Evolutionary conservation across 1,140 invertebrate species (phyloP), one percentile per base, ranked within the genome.

Genomic region (Drosophila lacertosa): DNA sequence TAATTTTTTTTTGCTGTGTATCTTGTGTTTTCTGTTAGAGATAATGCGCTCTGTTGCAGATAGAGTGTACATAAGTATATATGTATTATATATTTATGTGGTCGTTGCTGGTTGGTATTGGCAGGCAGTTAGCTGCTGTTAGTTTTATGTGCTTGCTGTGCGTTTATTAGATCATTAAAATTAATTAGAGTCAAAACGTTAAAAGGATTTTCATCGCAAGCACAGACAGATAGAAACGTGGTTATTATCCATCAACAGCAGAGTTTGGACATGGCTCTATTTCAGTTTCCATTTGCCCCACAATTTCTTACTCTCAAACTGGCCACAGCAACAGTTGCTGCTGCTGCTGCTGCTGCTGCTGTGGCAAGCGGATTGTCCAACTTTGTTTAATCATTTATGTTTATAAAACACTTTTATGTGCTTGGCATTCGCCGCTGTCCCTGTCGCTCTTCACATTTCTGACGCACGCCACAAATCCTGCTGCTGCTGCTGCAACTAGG

Each of bases 101-200:
- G 33, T 58, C 10, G 29, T 11, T 16, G 18, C 58, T 60, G 62
- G 37, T 18, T 29, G 45, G 60, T 70, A 83, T 77, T 76, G 63
- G 72, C 54, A 64, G 64, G 60, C 69, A 58, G 74, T 76, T 60
- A 32, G 57, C 55, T 33, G 35, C 60, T 37, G 16, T 60, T 42
- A 65, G 59, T 74, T 73, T 55, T 64, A 51, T 69, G 72, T 71
- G 48, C 68, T 73, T 65, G 32, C 59, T 62, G 58, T 75, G 80
- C 62, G 76, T 69, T 79, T 73, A 72, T 84, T 65, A 64, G 74
- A 77, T 84, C 80, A 90, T 90, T 90, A 90, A 90, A 90, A 90
- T 86, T 90, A 90, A 90, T 90, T 90, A 80, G 79, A 89, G 84
- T 90, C 74, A 82, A 83, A 81, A 89, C 83, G 89, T 75, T 79